phyloP scores from a whole-genome alignment of 1,140 invertebrate species.

The Drosophila bipectinata region DNA sequence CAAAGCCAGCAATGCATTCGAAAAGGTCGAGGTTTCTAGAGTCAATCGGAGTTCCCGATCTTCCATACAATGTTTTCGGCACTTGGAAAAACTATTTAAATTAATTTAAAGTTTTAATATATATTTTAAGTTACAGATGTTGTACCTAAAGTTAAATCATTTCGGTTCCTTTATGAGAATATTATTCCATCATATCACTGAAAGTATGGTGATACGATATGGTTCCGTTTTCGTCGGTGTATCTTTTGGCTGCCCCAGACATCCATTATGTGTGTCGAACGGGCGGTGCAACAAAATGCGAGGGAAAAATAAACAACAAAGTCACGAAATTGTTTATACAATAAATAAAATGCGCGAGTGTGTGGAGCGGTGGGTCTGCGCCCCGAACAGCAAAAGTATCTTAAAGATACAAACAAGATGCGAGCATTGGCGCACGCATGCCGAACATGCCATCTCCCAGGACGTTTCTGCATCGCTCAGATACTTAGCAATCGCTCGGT shows the following conservation, averaged over 20 bases:
- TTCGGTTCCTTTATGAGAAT: neutral
- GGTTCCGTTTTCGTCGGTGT: slow-evolving; percentile 8
- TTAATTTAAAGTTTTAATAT: neutral
- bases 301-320: slow-evolving; percentile 74
- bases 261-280: slow-evolving; percentile 74
- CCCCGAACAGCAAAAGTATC: slow-evolving; percentile 73
- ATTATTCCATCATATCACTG: neutral
- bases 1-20: slow-evolving; percentile 24
- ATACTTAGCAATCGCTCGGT: slow-evolving; percentile 32
- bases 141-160: neutral
- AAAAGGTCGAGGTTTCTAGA: slow-evolving; percentile 4
- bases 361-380: slow-evolving; percentile 49
- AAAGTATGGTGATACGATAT: neutral
- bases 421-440: slow-evolving; percentile 55
- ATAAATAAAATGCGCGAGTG: slow-evolving; percentile 63
- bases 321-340: slow-evolving; percentile 80
- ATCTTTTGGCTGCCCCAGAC: slow-evolving; percentile 29
- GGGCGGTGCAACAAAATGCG: slow-evolving; percentile 68
- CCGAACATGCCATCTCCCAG: slow-evolving; percentile 55
- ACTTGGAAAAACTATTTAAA: neutral
- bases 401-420: slow-evolving; percentile 77
- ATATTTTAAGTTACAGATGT: neutral
- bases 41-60: neutral
- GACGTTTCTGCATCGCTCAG: slow-evolving; percentile 28
- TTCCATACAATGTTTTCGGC: too few species aligned